Evolutionary conservation across 2,113 vertebrate genomes (phyloP), one percentile per base, ranked within the genome.

Genomic region (Oxygymnocypris stewartii): DNA sequence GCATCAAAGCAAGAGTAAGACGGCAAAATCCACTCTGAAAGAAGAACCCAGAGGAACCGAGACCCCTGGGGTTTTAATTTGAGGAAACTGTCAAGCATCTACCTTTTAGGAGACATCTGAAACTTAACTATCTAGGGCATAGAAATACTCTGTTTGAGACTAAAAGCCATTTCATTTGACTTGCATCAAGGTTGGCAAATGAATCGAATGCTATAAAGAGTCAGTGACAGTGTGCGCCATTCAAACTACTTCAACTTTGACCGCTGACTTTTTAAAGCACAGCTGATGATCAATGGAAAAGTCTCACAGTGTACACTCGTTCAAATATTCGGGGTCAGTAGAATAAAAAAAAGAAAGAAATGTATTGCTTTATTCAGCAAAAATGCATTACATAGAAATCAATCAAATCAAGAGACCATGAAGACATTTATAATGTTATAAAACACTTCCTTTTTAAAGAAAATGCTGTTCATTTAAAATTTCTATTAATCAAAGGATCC

Each of bases 61-160:
- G 42, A 76, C 40, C 42, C 40, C n/a, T 25, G 74, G n/a, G 74
- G 74, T 76, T 76, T 76, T 76, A 14, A 76, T 49, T 76, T 76
- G 47, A n/a, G 71, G 37, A 73, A 42, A 9, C 10, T n/a, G 71
- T 74, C 37, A 74, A 42, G 37, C 71, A 42, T 42, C 37, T 74
- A 1, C 2, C 71, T 42, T 42, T 42, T n/a, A 42, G 37, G 71
- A 6, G 71, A 42, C 71, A 74, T 23, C 71, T 74, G 37, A n/a
- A 74, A 42, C 37, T 42, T 4, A 73, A 40, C 35, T 1, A 20
- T 20, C 23, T 35, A 71, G 35, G 35, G 35, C 16, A 40, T 5
- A 73, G 18, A 23, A 23, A 42, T 12, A 4, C 16, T n/a, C n/a
- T 37, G 18, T 71, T 71, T 37, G 67, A 20, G 31, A 31, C 13